A percentile compares a stretch with the other conserved stretches of the same genome.
Evolutionary conservation across 2,797 vertebrate species (phyloP).

Genomic region (Oreochromis mossambicus): DNA sequence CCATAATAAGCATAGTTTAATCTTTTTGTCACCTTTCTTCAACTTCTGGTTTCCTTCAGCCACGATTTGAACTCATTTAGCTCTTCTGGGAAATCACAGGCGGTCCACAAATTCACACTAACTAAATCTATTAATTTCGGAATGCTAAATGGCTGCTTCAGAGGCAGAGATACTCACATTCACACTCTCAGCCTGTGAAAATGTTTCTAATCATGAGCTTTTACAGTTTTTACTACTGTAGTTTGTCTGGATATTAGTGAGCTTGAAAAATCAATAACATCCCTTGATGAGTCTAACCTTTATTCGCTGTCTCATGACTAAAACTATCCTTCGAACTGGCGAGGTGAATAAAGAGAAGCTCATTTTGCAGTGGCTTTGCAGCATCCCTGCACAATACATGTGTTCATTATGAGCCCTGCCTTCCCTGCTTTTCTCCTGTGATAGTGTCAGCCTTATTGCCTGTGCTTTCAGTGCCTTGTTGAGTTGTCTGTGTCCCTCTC

Average conservation of each 20-base stretch:
- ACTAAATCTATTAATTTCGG: not conserved
- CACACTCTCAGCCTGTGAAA: not conserved
- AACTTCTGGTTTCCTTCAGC: not conserved
- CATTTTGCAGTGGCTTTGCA: not conserved
- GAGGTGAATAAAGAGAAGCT: not conserved
- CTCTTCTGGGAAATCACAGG: not conserved
- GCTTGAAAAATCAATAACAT: conserved; percentile 19
- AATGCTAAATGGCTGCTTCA: not conserved
- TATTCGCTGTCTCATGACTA: not conserved
- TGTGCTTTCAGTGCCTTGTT: not conserved
- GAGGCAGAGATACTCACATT: not conserved
- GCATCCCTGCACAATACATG: not conserved
- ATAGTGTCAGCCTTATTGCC: conserved; percentile 9
- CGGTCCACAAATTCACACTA: not conserved
- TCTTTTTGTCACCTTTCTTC: not conserved
- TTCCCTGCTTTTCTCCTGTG: not conserved
- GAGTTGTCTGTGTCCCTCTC: conserved; percentile 35
- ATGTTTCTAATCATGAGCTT: not conserved
- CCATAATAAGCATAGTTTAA: not conserved
- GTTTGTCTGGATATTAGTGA: not conserved
- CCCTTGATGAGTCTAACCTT: conserved; percentile 1
- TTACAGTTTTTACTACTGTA: not conserved
- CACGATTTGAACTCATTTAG: not conserved
- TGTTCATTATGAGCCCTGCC: conserved; percentile 1
- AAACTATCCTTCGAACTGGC: not conserved